Conservation (phyloP, 2,888 invertebrate species). For the Atethmia centrago region DNA sequence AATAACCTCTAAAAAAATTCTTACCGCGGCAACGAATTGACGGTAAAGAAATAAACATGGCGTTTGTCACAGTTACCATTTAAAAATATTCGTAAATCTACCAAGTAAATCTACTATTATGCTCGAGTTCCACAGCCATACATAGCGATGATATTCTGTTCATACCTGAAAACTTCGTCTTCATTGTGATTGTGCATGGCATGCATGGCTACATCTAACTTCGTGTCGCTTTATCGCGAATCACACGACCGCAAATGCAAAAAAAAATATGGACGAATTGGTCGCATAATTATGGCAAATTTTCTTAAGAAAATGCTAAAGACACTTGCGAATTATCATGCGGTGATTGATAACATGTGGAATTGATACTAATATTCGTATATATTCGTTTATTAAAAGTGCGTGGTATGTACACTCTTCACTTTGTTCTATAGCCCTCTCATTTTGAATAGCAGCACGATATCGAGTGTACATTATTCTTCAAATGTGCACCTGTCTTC, state of each 20-base stretch:
- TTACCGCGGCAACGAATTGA: conserved; percentile 88
- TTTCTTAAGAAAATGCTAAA: not conserved
- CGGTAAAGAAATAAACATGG: conserved; percentile 89
- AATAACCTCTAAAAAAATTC: conserved; percentile 83
- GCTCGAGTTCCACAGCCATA: not conserved
- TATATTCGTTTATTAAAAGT: not conserved
- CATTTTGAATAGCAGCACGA: not conserved
- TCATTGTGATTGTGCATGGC: not conserved
- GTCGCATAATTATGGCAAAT: not conserved
- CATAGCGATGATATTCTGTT: not conserved
- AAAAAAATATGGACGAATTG: not conserved
- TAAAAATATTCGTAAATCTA: conserved; percentile 32
- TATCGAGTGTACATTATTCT: not conserved
- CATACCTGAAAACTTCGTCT: rapidly evolving
- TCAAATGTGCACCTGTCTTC: not conserved
- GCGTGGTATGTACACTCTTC: not conserved
- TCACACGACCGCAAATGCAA: not conserved
- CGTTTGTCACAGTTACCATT: conserved; percentile 69
- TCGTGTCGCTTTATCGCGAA: not conserved
- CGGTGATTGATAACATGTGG: no score
- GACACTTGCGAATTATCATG: not conserved
- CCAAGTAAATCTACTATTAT: conserved; percentile 25
- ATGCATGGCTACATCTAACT: not conserved
- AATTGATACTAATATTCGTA: not conserved
- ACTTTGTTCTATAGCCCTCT: not conserved